These are phyloP conservation scores for Sus scrofa DNA, from an alignment of 2,113 vertebrate genomes.

Conservation along the genomic window DNA sequence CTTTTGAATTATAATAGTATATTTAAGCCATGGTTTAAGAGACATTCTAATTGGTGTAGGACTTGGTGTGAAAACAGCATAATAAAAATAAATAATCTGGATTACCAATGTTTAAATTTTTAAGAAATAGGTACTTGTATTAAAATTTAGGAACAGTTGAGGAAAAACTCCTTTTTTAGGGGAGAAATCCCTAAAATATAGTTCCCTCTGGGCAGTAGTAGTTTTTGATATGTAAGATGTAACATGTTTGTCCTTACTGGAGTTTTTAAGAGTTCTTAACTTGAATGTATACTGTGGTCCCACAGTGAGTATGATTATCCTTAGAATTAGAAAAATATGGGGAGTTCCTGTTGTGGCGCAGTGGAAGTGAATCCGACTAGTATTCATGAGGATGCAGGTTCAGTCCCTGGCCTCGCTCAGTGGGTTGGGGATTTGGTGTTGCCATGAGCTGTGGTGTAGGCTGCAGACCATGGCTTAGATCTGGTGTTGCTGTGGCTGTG, in stretches of 20 bases:
- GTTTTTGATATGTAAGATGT: not conserved
- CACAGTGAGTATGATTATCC: not conserved
- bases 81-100: slow-evolving; percentile 32
- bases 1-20: slow-evolving; percentile 29
- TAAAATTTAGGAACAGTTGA: slow-evolving; percentile 27
- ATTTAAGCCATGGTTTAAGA: not conserved
- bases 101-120: not conserved
- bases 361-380: too few species aligned
- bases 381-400: too few species aligned
- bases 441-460: too few species aligned
- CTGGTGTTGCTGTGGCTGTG: too few species aligned
- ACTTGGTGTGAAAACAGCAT: not conserved
- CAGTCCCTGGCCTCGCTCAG: too few species aligned
- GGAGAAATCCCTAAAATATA: not conserved
- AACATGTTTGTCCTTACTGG: not conserved
- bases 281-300: not conserved
- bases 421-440: too few species aligned
- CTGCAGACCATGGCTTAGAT: too few species aligned
- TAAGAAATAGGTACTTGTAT: slow-evolving; percentile 23
- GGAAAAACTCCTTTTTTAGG: not conserved
- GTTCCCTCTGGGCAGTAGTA: not conserved
- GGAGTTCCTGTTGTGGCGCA: too few species aligned
- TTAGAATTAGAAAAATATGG: not conserved
- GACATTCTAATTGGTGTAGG: not conserved
- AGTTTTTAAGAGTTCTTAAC: slow-evolving; percentile 8